A percentile compares a stretch with the other conserved stretches of the same genome.
Evolutionary conservation across 2,888 invertebrate species (phyloP).

Genomic region (Augochlorella aurata): DNA sequence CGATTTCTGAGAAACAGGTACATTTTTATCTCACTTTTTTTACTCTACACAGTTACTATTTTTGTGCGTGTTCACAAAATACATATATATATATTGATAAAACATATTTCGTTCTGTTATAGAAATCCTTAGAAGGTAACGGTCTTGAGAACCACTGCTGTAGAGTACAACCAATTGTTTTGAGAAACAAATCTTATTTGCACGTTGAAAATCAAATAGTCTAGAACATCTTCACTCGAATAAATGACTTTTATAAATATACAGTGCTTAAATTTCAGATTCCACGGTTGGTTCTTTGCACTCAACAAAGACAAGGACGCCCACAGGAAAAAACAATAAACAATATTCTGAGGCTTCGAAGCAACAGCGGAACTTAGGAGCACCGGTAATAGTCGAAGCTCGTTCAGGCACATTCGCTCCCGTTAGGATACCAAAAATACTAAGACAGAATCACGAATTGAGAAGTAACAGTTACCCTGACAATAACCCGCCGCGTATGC

Average conservation of each 20-base stretch:
- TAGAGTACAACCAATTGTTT: background rate
- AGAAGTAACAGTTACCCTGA: background rate
- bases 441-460: conserved; percentile 19
- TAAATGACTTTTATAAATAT: conserved; percentile 23
- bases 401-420: conserved; percentile 31
- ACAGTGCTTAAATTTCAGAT: conserved; percentile 51
- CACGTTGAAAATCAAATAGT: conserved; percentile 32
- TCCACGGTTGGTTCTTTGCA: conserved; percentile 3
- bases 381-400: conserved; percentile 55
- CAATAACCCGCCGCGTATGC: background rate
- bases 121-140: background rate
- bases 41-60: too few species aligned
- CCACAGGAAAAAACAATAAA: background rate
- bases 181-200: conserved; percentile 1
- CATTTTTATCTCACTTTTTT: too few species aligned
- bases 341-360: background rate
- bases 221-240: background rate
- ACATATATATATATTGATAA: too few species aligned
- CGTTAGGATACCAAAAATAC: conserved; percentile 37
- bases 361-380: conserved; percentile 30
- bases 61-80: too few species aligned
- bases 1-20: too few species aligned
- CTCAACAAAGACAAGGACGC: background rate
- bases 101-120: background rate
- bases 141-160: background rate